Percentiles rank a stretch among this genome's conserved stretches.
Conservation (phyloP, 2,113 vertebrate genomes). For the Pachypanchax playfairii region DNA sequence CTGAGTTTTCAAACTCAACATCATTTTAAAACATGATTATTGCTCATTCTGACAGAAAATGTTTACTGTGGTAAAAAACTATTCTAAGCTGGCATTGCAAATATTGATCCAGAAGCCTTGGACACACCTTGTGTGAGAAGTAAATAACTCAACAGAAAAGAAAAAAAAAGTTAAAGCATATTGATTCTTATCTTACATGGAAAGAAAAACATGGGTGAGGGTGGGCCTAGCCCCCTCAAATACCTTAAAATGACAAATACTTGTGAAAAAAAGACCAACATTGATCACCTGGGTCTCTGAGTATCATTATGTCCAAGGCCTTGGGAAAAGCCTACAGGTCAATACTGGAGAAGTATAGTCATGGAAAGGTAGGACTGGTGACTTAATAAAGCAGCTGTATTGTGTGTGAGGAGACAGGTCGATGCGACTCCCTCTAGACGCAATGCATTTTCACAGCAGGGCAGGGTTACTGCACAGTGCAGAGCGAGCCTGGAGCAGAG, state of each 20-base stretch:
- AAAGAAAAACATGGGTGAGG: slow-evolving; percentile 38
- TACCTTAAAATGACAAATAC: slow-evolving; percentile 43
- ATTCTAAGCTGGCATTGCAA: slow-evolving; percentile 41
- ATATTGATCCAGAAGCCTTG: slow-evolving; percentile 53
- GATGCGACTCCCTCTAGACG: slow-evolving; percentile 67
- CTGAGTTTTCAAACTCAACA: slow-evolving; percentile 44
- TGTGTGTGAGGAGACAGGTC: slow-evolving; percentile 74
- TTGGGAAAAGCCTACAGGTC: slow-evolving; percentile 74
- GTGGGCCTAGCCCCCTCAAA: slow-evolving; percentile 28
- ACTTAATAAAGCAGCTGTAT: slow-evolving; percentile 76
- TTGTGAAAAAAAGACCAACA: slow-evolving; percentile 33
- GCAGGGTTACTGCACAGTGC: slow-evolving; percentile 60
- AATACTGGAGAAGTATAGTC: slow-evolving; percentile 58
- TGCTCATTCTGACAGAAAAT: slow-evolving; percentile 49
- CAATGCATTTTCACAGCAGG: slow-evolving; percentile 77
- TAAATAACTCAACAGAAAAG: slow-evolving; percentile 39
- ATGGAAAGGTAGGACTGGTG: slow-evolving; percentile 41
- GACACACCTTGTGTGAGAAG: slow-evolving; percentile 45
- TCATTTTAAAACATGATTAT: slow-evolving; percentile 54
- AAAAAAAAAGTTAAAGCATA: slow-evolving; percentile 48
- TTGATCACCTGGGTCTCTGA: slow-evolving; percentile 62
- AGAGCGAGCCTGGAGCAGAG: slow-evolving; percentile 62
- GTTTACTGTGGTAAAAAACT: slow-evolving; percentile 51
- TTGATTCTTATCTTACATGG: slow-evolving; percentile 48
- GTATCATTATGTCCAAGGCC: slow-evolving; percentile 65